These are phyloP conservation scores for Dryococelus australis DNA, from an alignment of 2,888 invertebrate species.

Conservation along the genomic window DNA sequence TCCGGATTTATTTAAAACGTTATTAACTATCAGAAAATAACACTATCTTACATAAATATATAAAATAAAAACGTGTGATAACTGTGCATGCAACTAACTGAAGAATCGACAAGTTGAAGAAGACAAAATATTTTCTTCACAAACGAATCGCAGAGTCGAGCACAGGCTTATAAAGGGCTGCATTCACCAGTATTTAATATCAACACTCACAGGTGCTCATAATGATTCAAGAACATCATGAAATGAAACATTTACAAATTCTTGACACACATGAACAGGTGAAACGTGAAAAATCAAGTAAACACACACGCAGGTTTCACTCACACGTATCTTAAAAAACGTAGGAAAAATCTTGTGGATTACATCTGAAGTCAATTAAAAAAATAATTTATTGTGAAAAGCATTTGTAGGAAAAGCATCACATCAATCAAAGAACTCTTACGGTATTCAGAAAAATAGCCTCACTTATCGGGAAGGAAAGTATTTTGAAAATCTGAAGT, in stretches of 20 bases:
- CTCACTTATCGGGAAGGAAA: neutral
- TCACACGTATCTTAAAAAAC: neutral
- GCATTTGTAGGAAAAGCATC: neutral
- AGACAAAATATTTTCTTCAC: too few species aligned
- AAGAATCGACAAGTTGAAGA: neutral
- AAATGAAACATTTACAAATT: too few species aligned
- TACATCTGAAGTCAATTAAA: slow-evolving; percentile 8
- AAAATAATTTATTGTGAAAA: neutral
- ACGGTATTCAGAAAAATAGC: neutral
- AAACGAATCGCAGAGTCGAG: too few species aligned
- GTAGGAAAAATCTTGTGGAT: neutral
- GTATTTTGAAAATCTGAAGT: neutral
- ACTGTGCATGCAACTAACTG: neutral
- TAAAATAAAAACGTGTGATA: neutral
- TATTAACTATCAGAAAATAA: neutral
- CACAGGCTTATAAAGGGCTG: neutral
- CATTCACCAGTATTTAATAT: too few species aligned
- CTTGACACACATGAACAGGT: too few species aligned
- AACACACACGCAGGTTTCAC: neutral
- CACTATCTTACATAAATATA: neutral
- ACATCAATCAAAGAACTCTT: neutral
- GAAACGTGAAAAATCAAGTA: neutral
- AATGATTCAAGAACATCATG: too few species aligned
- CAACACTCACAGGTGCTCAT: too few species aligned
- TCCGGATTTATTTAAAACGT: neutral